Evolutionary conservation across 2,113 vertebrate species (phyloP), one percentile per base, ranked within the genome.

Genomic region (Lamprotornis superbus): DNA sequence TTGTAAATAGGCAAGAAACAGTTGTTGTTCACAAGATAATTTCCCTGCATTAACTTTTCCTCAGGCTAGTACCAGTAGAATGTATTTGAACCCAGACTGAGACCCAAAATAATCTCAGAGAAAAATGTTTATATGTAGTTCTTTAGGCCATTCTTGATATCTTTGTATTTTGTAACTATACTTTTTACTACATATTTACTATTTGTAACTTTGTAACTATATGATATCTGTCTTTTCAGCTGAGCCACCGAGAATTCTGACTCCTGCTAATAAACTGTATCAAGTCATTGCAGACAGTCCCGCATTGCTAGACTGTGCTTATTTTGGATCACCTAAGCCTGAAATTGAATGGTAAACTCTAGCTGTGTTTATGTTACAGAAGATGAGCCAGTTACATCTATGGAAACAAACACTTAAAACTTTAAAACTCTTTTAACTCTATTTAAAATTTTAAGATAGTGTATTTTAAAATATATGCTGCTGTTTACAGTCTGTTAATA

Each of bases 291-390:
- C 96, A 86, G 98, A 99, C 77, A 98, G 97, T 57, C 98, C 94
- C 0, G 99, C 98, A 20, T 71, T 99, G 33, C 87, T 99, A 40
- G 98, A 99, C 69, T 99, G 99, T 88, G 96, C 97, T 47, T 98
- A 98, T 94, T 99, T 99, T 94, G 99, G 99, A 40, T 99, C 99
- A 56, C 99, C 99, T 93, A 97, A 99, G 69, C 99, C 99, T 44
- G 97, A 98, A 92, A 98, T 99, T 94, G 98, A 98, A 95, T 99
- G 99, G 99, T 99, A 97, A 98, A 98, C 92, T 67, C 40, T 33
- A 28, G 31, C n/a, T 79, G 22, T 92, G 46, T 33, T 65, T 78
- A 42, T 76, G 9, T 57, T 57, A 64, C 4, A 27, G 53, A 67
- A 46, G 35, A 53, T 78, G 37, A 74, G 7, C 1, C 14, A 15